Conservation (phyloP, 1,140 invertebrate species). For the Chymomyza costata region DNA sequence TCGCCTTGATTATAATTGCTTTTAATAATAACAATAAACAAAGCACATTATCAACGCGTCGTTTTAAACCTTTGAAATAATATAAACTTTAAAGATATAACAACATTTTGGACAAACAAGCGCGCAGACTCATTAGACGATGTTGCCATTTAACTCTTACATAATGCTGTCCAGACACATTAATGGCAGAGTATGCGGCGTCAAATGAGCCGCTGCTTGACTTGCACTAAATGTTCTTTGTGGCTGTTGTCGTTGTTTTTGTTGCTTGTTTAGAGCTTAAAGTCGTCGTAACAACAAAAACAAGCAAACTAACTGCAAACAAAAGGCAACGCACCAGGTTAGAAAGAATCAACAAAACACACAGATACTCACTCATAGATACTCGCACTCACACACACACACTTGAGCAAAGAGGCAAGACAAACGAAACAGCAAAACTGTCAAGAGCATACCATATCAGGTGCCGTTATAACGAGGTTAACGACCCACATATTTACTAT, state of each 20-base stretch:
- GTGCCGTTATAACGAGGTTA: slow-evolving; percentile 72
- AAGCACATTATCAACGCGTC: too few relatives aligned
- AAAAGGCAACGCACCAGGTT: slow-evolving; percentile 32
- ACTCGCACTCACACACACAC: slow-evolving; percentile 40
- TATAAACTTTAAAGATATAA: too few relatives aligned
- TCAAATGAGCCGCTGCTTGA: slow-evolving; percentile 1
- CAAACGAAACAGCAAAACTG: slow-evolving; percentile 45
- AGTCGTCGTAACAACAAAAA: slow-evolving; percentile 18
- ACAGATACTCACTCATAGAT: too few relatives aligned
- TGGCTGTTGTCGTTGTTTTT: slow-evolving; percentile 17
- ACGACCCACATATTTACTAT: slow-evolving; percentile 58
- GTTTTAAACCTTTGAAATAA: too few relatives aligned
- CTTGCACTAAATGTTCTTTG: slow-evolving; percentile 29
- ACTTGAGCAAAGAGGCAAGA: slow-evolving; percentile 28
- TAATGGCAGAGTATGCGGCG: neutral
- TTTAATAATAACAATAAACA: too few relatives aligned
- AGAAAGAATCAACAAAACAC: slow-evolving; percentile 25
- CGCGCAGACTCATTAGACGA: slow-evolving; percentile 23
- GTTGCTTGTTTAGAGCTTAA: slow-evolving; percentile 8
- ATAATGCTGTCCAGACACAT: slow-evolving; percentile 35
- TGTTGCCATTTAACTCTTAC: slow-evolving; percentile 30
- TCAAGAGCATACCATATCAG: slow-evolving; percentile 59
- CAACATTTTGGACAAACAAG: slow-evolving; percentile 30
- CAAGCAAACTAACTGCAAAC: too few relatives aligned
- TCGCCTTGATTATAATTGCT: too few relatives aligned